These are phyloP conservation scores for Pempheris klunzingeri DNA, from an alignment of 2,797 vertebrate species.

Conservation along the genomic window DNA sequence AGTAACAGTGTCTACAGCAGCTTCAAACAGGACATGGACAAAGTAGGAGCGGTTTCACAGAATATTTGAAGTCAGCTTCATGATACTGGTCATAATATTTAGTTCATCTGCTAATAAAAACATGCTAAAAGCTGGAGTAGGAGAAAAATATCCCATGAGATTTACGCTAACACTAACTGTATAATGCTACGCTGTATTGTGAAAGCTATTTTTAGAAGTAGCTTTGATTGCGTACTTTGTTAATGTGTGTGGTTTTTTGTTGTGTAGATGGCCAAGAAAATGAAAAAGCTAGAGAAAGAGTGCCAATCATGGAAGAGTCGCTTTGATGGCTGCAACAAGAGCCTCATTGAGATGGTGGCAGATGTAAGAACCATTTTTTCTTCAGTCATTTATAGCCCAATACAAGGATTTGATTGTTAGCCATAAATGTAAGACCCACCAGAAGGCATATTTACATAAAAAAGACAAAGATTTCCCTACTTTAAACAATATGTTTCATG, in stretches of 20 bases:
- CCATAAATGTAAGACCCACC: neutral
- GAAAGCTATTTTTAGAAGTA: constrained; percentile 52
- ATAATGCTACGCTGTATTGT: constrained; percentile 13
- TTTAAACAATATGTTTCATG: neutral
- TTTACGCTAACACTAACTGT: constrained; percentile 15
- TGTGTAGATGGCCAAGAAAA: constrained; percentile 96
- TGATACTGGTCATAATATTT: constrained; percentile 20
- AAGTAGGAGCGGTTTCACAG: constrained; percentile 84
- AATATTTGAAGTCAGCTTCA: constrained; percentile 27
- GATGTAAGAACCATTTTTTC: constrained; percentile 88
- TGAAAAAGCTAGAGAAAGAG: constrained; percentile 98
- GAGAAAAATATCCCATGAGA: constrained; percentile 35
- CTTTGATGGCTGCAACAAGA: constrained; percentile 97
- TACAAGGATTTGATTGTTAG: neutral
- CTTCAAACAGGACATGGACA: constrained; percentile 99
- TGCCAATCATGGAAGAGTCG: constrained; percentile 95
- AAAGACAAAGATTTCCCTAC: neutral
- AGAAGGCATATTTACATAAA: neutral
- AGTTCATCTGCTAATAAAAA: constrained; percentile 31
- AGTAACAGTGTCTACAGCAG: constrained; percentile 95
- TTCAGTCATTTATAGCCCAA: constrained; percentile 8
- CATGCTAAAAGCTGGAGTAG: constrained; percentile 12
- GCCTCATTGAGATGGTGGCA: constrained; percentile 95
- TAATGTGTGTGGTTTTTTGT: constrained; percentile 23
- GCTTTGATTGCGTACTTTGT: constrained; percentile 38